These are phyloP conservation scores for Melanocharis versteri DNA, from an alignment of 2,113 vertebrate genomes.

Conservation along the genomic window DNA sequence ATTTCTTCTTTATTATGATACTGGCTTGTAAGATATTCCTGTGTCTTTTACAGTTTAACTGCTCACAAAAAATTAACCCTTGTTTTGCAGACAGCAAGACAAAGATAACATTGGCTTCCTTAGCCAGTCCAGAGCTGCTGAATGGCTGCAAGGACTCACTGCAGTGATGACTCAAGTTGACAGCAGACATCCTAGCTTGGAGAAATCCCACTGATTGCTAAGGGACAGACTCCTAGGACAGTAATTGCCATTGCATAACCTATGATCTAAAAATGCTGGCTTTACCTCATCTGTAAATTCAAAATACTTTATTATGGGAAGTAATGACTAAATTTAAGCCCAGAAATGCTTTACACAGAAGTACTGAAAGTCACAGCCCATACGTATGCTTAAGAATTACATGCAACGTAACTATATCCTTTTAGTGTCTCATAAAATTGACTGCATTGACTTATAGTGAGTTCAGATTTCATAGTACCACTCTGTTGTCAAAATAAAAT, in stretches of 20 bases:
- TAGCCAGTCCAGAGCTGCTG: not conserved
- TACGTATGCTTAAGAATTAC: not conserved
- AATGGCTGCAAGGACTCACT: not conserved
- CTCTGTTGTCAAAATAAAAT: not conserved
- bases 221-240: not conserved
- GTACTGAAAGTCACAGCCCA: not conserved
- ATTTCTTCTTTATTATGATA: not conserved
- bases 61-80: not conserved
- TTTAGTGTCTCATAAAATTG: not conserved
- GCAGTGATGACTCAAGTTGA: not conserved
- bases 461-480: not conserved
- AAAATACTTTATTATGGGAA: not conserved
- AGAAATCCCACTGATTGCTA: not conserved
- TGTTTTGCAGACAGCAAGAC: not conserved
- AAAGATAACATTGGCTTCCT: not conserved
- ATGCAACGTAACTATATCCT: not conserved
- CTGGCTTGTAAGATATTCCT: not conserved
- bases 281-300: not conserved
- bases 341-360: not conserved
- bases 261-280: not conserved
- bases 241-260: not conserved
- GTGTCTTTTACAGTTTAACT: not conserved
- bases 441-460: not conserved
- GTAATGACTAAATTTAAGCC: not conserved
- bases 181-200: not conserved